Evolutionary conservation across 2,888 invertebrate genomes (phyloP).

Genomic region (Acronicta psi): DNA sequence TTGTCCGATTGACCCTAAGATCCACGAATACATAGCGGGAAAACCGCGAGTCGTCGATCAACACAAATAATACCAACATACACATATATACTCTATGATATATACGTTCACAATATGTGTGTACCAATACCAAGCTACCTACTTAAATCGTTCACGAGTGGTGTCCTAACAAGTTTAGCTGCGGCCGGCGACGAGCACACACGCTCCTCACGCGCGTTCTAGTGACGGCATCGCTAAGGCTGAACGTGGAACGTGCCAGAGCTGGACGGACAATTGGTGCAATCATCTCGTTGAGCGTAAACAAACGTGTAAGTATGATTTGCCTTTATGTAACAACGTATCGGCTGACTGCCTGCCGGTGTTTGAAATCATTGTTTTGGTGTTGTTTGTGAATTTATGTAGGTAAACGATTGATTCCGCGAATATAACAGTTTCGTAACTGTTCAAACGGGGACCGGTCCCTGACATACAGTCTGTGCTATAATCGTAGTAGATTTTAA

Average conservation of each 20-base stretch:
- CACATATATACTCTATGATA: too few species aligned
- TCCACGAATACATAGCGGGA: constrained; percentile 47
- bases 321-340: constrained; percentile 73
- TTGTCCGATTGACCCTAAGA: constrained; percentile 38
- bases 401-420: constrained; percentile 29
- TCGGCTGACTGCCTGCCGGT: constrained; percentile 40
- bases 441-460: constrained; percentile 40
- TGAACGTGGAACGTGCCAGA: constrained; percentile 83
- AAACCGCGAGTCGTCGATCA: constrained; percentile 41
- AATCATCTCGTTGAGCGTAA: constrained; percentile 88
- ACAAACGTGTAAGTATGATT: constrained; percentile 85
- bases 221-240: constrained; percentile 55
- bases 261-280: constrained; percentile 79
- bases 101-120: constrained; percentile 43
- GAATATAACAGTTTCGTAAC: constrained; percentile 46
- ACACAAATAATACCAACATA: constrained; percentile 17
- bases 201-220: constrained; percentile 61
- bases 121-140: constrained; percentile 18
- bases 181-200: constrained; percentile 69
- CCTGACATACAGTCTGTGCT: not conserved
- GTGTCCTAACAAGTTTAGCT: constrained; percentile 76
- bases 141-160: constrained; percentile 67
- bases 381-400: constrained; percentile 30
- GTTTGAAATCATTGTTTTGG: constrained; percentile 48
- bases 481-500: constrained; percentile 9